Evolutionary conservation across 2,888 invertebrate species (phyloP).

Genomic region (Anthophora plumipes): DNA sequence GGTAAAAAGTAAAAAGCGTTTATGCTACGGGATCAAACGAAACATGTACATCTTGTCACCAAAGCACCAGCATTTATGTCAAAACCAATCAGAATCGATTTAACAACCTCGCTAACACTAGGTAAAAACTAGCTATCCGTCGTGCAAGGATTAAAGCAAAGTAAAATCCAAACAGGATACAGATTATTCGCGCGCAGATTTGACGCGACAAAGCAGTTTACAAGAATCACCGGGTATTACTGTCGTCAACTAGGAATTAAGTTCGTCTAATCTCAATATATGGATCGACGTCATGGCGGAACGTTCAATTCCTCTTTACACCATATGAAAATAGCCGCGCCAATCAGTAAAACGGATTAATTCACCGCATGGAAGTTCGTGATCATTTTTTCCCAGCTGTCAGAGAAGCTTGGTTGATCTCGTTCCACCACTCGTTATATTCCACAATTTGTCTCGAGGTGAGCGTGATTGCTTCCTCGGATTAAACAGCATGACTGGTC

Average conservation of each 20-base stretch:
- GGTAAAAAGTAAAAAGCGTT: no score
- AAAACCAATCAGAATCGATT: not conserved
- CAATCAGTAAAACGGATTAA: constrained; percentile 39
- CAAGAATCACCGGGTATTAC: constrained; percentile 35
- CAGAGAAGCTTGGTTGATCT: constrained; percentile 21
- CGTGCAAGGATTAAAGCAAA: not conserved
- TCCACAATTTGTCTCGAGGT: constrained; percentile 52
- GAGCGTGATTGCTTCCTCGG: constrained; percentile 59
- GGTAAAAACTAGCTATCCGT: no score
- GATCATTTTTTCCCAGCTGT: not conserved
- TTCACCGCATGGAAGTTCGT: not conserved
- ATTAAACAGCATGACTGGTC: constrained; percentile 79
- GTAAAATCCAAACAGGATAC: not conserved
- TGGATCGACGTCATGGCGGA: not conserved
- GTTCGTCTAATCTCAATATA: constrained; percentile 31
- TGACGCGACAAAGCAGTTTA: constrained; percentile 13
- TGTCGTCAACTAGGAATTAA: constrained; percentile 28
- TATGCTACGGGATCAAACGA: not conserved
- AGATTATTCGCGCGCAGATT: not conserved
- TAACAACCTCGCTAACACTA: not conserved
- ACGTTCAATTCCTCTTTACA: not conserved
- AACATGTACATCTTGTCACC: not conserved
- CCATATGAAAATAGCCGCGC: constrained; percentile 1
- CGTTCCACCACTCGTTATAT: constrained; percentile 37
- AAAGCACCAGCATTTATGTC: not conserved